Evolutionary conservation across 2,113 vertebrate genomes (phyloP).

Genomic region (Diphyllodes magnificus): DNA sequence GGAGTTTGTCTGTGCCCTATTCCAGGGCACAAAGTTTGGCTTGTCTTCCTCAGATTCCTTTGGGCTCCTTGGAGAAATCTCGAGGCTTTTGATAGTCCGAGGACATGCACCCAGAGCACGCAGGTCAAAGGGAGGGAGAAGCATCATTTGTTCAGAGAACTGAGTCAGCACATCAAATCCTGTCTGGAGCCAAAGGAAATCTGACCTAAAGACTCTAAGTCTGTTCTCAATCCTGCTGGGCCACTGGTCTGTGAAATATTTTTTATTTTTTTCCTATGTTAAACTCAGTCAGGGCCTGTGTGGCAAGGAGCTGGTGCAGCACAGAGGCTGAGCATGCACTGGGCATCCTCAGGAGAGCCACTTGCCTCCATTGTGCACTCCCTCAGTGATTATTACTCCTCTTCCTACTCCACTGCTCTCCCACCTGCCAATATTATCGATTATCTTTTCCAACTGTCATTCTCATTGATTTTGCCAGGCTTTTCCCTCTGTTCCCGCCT

Average conservation of each 20-base stretch:
- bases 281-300: not conserved
- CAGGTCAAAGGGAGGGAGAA: not conserved
- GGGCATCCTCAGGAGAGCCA: not conserved
- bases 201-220: not conserved
- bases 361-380: not conserved
- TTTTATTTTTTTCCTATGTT: not conserved
- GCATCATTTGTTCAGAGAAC: not conserved
- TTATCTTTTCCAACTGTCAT: not conserved
- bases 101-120: not conserved
- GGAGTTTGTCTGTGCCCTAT: not conserved
- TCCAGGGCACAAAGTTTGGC: not conserved
- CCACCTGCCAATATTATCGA: not conserved
- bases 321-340: not conserved
- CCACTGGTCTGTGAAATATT: not conserved
- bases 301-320: not conserved
- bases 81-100: rapidly evolving
- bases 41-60: not conserved
- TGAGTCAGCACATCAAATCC: not conserved
- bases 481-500: not conserved
- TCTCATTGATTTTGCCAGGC: not conserved
- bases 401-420: not conserved
- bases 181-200: not conserved
- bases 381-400: not conserved
- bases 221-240: not conserved
- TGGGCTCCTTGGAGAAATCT: not conserved